Base-by-base conservation (phyloP, 2,888 invertebrate genomes). In the Andrena dorsata region DNA sequence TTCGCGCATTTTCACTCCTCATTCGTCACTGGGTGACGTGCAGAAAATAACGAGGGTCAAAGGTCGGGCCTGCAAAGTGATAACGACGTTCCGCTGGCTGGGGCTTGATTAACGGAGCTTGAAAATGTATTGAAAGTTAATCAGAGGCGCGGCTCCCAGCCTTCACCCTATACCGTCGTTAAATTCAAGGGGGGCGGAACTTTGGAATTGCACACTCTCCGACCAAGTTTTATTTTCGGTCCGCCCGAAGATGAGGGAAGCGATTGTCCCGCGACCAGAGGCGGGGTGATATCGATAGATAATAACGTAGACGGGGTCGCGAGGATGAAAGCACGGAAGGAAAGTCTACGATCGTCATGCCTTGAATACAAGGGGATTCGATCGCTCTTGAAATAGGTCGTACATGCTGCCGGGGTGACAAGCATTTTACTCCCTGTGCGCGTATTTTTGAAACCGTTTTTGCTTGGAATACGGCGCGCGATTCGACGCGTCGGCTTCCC, bases 261-360 rank as follows among this genome's bases (percentile, higher is more conserved):
- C 56, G 76, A 81, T 86, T 74, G 74, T 72, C 60, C 70, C 77
- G 63, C 30, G 75, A 35, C 49, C 26, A 32, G 58, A 47, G 49
- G 56, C 10, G 23, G 72, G 68, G 68, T 68, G 72, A 82, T 82
- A 73, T 81, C 82, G 82, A 65, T 76, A 64, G 81, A 73, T 81
- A 76, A 81, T 76, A 81, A 81, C 72, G 16, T 47, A 49, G 56
- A 63, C 70, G n/a, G 56, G n/a, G 47, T 71, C 71, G 49, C 61
- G 23, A 28, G 49, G 58, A 76, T 51, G 53, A 71, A 51, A 51
- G 68, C 35, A 49, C 60, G 49, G 56, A 41, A 26, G 68, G 68
- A 47, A 60, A 41, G 30, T 76, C 26, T n/a, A 28, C 23, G 56
- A 26, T 30, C 61, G 47, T 65, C 30, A 16, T 80, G 51, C 51